These are phyloP conservation scores for Creontiades dilutus DNA, from an alignment of 2,888 invertebrate species.

Conservation along the genomic window DNA sequence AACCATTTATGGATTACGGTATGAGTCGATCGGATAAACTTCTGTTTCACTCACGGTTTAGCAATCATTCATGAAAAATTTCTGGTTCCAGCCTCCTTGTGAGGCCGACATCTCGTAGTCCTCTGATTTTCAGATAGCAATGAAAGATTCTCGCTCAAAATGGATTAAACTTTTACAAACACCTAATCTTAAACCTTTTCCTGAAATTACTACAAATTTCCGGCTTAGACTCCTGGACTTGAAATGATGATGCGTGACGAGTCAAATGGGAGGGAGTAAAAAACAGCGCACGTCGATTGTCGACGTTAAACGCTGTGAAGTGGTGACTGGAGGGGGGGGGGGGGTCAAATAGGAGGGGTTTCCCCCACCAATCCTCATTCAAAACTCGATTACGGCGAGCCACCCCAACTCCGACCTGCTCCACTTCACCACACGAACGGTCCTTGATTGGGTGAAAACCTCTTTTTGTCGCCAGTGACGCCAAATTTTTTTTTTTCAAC, in stretches of 20 bases:
- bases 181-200: too few relatives aligned
- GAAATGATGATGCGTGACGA: slow-evolving; percentile 32
- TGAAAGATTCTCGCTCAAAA: too few relatives aligned
- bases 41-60: too few relatives aligned
- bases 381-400: slow-evolving; percentile 15
- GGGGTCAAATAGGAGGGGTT: background rate
- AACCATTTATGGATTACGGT: too few relatives aligned
- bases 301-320: background rate
- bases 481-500: background rate
- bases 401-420: background rate
- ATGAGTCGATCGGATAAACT: too few relatives aligned
- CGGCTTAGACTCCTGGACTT: too few relatives aligned
- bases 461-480: slow-evolving; percentile 55
- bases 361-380: background rate
- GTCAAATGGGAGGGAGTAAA: background rate
- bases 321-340: background rate
- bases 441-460: slow-evolving; percentile 47
- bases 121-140: too few relatives aligned
- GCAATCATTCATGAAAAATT: too few relatives aligned
- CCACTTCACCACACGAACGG: slow-evolving; percentile 18
- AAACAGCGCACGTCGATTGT: background rate
- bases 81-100: too few relatives aligned
- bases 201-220: too few relatives aligned
- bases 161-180: too few relatives aligned
- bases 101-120: too few relatives aligned